A percentile compares a stretch with the other conserved stretches of the same genome.
Conservation (phyloP, 2,113 vertebrate species). For the Leptobrachium ailaonicum region DNA sequence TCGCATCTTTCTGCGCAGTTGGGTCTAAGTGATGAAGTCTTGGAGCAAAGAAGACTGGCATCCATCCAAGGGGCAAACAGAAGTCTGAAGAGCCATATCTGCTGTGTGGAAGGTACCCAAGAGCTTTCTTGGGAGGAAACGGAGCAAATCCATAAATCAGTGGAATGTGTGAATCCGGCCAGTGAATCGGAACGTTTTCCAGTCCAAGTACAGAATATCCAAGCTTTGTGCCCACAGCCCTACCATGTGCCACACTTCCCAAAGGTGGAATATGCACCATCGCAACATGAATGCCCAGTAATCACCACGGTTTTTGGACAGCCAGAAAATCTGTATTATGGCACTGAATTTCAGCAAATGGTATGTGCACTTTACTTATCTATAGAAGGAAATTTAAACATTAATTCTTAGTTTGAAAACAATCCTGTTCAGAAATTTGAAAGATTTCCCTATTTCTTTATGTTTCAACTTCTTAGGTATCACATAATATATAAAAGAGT, state of each 20-base stretch:
- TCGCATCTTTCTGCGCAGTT: conserved; percentile 76
- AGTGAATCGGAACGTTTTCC: not conserved
- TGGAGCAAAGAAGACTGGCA: conserved; percentile 52
- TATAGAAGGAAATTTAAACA: not conserved
- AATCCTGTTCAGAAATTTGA: too few species aligned
- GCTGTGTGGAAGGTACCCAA: conserved; percentile 5
- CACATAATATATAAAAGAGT: too few species aligned
- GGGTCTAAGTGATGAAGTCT: conserved; percentile 67
- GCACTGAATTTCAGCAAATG: conserved; percentile 13
- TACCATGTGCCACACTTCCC: not conserved
- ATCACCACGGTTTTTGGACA: not conserved
- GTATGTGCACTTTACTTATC: conserved; percentile 13
- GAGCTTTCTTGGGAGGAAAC: conserved; percentile 15
- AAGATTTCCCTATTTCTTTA: too few species aligned
- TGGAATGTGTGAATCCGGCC: not conserved
- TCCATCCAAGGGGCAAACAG: conserved; percentile 39
- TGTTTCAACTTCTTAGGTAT: too few species aligned
- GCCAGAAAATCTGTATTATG: not conserved
- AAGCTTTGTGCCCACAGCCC: not conserved
- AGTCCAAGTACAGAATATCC: not conserved
- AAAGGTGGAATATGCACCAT: not conserved
- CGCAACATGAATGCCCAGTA: conserved; percentile 1
- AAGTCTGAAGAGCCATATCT: conserved; percentile 21
- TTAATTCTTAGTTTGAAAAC: too few species aligned
- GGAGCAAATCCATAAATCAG: not conserved